Evolutionary conservation across 2,888 invertebrate genomes (phyloP).

Genomic region (Camptogramma bilineatum): DNA sequence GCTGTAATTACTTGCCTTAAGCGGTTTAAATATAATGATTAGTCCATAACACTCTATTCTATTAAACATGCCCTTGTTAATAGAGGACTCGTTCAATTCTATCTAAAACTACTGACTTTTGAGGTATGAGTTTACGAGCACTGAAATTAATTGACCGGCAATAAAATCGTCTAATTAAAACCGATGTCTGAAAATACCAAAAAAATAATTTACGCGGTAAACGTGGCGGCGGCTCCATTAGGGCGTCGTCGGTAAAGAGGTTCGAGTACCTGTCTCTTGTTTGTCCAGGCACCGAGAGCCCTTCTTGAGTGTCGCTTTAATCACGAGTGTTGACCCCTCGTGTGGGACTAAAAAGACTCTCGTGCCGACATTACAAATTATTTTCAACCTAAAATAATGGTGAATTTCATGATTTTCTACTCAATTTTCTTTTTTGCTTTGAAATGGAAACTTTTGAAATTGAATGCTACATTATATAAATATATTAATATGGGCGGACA

Average conservation of each 20-base stretch:
- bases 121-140: background rate
- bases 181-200: constrained; percentile 18
- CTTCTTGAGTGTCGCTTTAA: constrained; percentile 75
- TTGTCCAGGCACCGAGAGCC: constrained; percentile 66
- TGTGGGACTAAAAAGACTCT: constrained; percentile 49
- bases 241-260: constrained; percentile 58
- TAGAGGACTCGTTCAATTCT: too few relatives aligned
- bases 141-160: background rate
- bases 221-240: constrained; percentile 65
- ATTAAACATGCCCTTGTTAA: background rate
- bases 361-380: constrained; percentile 34
- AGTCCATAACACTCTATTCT: background rate
- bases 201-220: constrained; percentile 48
- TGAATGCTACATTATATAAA: background rate
- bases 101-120: background rate
- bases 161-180: constrained; percentile 20
- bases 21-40: constrained; percentile 2
- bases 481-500: too few relatives aligned
- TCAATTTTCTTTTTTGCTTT: background rate
- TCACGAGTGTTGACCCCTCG: constrained; percentile 70
- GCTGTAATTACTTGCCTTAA: constrained; percentile 13
- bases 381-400: constrained; percentile 26
- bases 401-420: background rate
- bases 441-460: background rate
- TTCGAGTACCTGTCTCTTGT: constrained; percentile 75